Conservation (phyloP, 2,797 vertebrate genomes). For the Alcedo atthis region DNA sequence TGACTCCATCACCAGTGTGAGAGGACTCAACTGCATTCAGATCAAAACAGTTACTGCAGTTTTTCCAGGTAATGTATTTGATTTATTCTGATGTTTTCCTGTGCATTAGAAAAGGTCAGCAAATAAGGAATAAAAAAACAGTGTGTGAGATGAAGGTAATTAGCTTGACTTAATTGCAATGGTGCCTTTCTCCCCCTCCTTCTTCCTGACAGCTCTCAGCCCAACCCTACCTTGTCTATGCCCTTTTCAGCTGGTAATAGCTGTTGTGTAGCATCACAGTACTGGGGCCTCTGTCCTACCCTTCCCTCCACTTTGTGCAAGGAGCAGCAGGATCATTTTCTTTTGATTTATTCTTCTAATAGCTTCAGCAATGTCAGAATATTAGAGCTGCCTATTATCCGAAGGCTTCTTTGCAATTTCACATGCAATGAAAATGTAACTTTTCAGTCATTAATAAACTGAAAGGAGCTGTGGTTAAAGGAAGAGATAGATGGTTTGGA, state of each 20-base stretch:
- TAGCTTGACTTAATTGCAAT: neutral
- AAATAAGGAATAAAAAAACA: neutral
- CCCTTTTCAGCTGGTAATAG: neutral
- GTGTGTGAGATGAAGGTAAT: neutral
- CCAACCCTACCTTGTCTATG: neutral
- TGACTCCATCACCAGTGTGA: neutral
- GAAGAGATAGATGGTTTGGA: slow-evolving; percentile 8
- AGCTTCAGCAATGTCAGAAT: neutral
- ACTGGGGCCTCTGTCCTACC: neutral
- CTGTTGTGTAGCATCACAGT: neutral
- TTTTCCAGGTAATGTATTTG: neutral
- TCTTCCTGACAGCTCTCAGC: neutral
- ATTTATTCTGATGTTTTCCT: neutral
- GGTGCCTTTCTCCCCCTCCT: too few species aligned
- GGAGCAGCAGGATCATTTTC: neutral
- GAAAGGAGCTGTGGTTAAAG: slow-evolving; percentile 1
- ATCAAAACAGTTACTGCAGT: neutral
- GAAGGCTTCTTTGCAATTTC: slow-evolving; percentile 48
- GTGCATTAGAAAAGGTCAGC: neutral
- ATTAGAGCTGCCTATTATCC: slow-evolving; percentile 23
- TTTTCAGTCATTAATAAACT: neutral
- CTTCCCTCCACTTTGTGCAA: neutral
- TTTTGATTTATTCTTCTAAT: slow-evolving; percentile 40
- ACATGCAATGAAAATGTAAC: slow-evolving; percentile 44
- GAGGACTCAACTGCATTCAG: neutral